A percentile compares a stretch with the other conserved stretches of the same genome.
Evolutionary conservation across 2,888 invertebrate genomes (phyloP).

Genomic region (Conus canariensis): DNA sequence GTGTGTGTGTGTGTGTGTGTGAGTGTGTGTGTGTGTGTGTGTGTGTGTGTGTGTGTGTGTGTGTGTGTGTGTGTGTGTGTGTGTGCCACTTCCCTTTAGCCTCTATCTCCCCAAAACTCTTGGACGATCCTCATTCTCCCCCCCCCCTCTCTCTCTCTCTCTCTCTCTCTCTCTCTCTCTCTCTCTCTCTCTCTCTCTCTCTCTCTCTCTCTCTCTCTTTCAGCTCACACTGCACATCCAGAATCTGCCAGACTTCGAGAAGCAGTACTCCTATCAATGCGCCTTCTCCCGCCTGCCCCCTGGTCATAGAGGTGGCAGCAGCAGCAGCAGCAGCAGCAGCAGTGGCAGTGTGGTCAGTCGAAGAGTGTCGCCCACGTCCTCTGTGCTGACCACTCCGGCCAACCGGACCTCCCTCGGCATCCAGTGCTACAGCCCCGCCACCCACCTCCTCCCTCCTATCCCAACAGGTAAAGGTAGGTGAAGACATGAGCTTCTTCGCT

Average conservation of each 20-base stretch:
- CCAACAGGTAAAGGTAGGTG: conserved; percentile 85
- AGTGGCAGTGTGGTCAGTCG: conserved; percentile 16
- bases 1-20: no score
- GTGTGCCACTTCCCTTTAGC: no score
- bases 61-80: no score
- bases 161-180: no score
- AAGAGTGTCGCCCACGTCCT: conserved; percentile 34
- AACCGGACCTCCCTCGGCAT: conserved; percentile 81
- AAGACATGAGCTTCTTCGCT: background rate
- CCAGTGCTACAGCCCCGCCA: conserved; percentile 96
- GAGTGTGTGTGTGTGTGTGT: no score
- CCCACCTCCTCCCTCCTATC: conserved; percentile 94
- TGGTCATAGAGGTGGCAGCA: conserved; percentile 80
- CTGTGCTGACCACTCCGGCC: conserved; percentile 37
- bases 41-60: no score
- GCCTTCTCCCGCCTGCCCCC: conserved; percentile 85
- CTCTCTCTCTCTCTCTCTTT: conserved; percentile 50
- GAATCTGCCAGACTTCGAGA: conserved; percentile 91
- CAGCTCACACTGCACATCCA: conserved; percentile 94
- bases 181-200: no score
- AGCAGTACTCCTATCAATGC: conserved; percentile 91
- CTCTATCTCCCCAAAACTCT: no score
- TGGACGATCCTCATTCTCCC: no score
- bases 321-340: conserved; percentile 47
- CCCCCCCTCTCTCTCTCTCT: no score